Conservation (phyloP, 2,888 invertebrate genomes). For the Drosophila nr. fundita region DNA sequence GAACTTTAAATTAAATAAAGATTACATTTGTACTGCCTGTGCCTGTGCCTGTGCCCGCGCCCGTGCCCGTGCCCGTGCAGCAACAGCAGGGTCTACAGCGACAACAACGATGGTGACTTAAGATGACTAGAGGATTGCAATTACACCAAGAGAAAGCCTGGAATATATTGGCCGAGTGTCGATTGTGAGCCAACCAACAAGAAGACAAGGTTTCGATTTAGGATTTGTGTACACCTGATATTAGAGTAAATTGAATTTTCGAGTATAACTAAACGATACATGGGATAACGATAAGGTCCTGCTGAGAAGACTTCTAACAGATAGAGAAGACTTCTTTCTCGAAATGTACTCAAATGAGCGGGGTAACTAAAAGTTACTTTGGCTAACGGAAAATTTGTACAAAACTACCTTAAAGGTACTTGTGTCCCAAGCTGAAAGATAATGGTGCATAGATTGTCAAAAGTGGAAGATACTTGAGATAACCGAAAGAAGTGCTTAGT, state of each 20-base stretch:
- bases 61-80: background rate
- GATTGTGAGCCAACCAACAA: background rate
- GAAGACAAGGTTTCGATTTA: background rate
- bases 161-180: background rate
- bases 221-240: background rate
- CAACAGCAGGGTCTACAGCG: constrained; percentile 13
- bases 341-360: background rate
- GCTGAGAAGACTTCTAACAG: background rate
- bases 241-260: background rate
- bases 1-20: constrained; percentile 75
- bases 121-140: constrained; percentile 21
- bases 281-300: background rate
- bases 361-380: background rate
- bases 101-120: constrained; percentile 18
- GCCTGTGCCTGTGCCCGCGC: background rate
- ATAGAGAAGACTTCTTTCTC: background rate
- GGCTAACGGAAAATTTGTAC: background rate
- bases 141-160: background rate
- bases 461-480: background rate
- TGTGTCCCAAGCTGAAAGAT: background rate
- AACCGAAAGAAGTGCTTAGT: background rate
- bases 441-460: background rate
- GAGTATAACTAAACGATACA: background rate
- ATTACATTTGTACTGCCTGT: constrained; percentile 52
- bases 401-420: background rate